A percentile compares a stretch with the other conserved stretches of the same genome.
phyloP scores from a whole-genome alignment of 2,888 invertebrate genomes.

The Linnaemya tessellans region DNA sequence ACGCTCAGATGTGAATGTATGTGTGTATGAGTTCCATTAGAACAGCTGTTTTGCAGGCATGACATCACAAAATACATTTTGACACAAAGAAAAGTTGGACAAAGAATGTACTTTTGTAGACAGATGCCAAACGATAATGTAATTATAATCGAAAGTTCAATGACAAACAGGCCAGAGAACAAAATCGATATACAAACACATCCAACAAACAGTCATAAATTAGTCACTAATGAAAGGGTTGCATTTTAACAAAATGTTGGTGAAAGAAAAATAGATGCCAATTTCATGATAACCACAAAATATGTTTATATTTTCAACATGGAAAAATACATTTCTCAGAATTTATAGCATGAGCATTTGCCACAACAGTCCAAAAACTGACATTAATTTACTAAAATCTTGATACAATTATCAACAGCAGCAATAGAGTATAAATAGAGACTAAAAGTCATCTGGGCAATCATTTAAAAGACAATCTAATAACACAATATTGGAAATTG shows the following conservation, averaged over 20 bases:
- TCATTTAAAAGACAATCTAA: conserved; percentile 39
- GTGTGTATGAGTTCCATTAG: conserved; percentile 22
- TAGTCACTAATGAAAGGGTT: conserved; percentile 52
- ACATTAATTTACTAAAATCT: conserved; percentile 56
- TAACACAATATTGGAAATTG: conserved; percentile 41
- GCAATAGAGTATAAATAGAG: conserved; percentile 3
- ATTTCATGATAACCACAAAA: conserved; percentile 52
- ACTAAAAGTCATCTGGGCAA: conserved; percentile 31
- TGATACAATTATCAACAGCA: conserved; percentile 62
- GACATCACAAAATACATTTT: conserved; percentile 44
- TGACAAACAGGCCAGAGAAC: conserved; percentile 37
- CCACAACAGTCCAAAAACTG: conserved; percentile 4
- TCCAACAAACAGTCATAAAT: conserved; percentile 36
- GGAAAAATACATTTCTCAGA: conserved; percentile 12
- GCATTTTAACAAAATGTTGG: conserved; percentile 27
- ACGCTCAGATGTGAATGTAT: neutral
- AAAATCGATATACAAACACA: conserved; percentile 49
- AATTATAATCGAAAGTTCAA: conserved; percentile 62
- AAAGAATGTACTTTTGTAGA: conserved; percentile 32
- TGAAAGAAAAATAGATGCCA: conserved; percentile 47
- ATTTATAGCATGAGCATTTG: neutral
- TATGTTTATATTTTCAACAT: conserved; percentile 6
- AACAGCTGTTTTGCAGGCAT: conserved; percentile 53
- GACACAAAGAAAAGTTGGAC: conserved; percentile 1
- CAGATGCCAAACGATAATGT: conserved; percentile 60